Evolutionary conservation across 2,888 invertebrate species (phyloP), one percentile per base, ranked within the genome.

Genomic region (Crocallis elinguaria): DNA sequence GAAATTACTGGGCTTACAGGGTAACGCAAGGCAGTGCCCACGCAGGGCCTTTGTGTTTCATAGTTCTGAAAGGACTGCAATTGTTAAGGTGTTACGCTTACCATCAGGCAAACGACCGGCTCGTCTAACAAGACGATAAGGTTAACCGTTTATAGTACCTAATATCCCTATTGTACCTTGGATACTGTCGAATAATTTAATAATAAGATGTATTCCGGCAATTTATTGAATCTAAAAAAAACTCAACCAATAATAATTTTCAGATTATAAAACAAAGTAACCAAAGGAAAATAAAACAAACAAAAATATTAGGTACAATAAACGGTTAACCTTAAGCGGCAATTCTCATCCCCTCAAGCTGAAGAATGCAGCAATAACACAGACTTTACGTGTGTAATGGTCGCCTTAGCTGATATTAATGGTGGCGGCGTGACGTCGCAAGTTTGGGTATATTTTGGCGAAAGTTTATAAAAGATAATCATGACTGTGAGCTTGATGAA

Each of bases 301-400:
- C 32, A 32, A 39, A 39, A 37, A 13, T 16, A 27, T 9, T 4
- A 25, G 27, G 11, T n/a, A 16, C 21, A 27, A 17, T 12, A 38
- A 30, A 35, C 41, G 49, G 41, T 49, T 42, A 23, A 42, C 41
- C 29, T 36, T 35, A 49, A 42, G 23, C 41, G 49, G 29, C 25
- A 49, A 49, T 35, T 49, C 36, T 36, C 25, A 49, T 42, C 35
- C 41, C 39, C 16, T 17, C 35, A 35, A 42, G 39, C 33, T 19
- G 41, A 48, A 42, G 14, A 36, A 42, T 33, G 19, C 6, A 13
- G 35, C 33, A 42, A 49, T 49, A 49, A 42, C 37, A 23, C 37
- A 33, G 39, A 38, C 41, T 53, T 45, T 1, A 53, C 46, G 49
- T 36, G 45, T 45, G 53, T 53, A 46, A 39, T 57, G 42, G 38